phyloP scores from a whole-genome alignment of 1,140 invertebrate genomes.

The Meloidogyne exigua region DNA sequence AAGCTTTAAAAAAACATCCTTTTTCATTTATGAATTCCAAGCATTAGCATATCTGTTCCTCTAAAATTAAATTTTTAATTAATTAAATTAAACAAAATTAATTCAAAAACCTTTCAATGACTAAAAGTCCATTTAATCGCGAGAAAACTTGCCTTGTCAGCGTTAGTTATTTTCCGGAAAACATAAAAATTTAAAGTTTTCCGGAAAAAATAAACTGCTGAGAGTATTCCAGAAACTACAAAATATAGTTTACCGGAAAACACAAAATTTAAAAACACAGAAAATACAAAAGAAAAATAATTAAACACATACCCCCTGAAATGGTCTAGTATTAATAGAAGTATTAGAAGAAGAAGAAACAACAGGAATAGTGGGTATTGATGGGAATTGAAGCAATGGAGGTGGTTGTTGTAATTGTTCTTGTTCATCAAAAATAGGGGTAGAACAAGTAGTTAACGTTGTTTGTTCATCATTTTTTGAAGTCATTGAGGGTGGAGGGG shows the following conservation, averaged over 20 bases:
- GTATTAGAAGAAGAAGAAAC: neutral
- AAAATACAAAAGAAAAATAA: neutral
- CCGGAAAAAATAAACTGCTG: too few species aligned
- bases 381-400: neutral
- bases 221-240: too few species aligned
- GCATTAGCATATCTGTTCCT: conserved; percentile 25
- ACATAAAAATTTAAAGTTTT: too few species aligned
- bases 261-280: too few species aligned
- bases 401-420: neutral
- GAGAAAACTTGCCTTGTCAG: too few species aligned
- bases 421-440: neutral
- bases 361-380: neutral
- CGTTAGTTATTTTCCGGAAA: too few species aligned
- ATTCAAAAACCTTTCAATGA: too few species aligned
- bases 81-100: too few species aligned
- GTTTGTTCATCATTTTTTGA: neutral
- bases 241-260: too few species aligned
- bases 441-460: neutral
- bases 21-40: conserved; percentile 20
- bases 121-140: too few species aligned
- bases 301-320: conserved; percentile 27
- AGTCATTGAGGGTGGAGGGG: conserved; percentile 5
- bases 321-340: neutral
- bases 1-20: neutral
- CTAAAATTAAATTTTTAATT: neutral